Conservation (phyloP, 2,888 invertebrate species). For the Schizaphis graminum region DNA sequence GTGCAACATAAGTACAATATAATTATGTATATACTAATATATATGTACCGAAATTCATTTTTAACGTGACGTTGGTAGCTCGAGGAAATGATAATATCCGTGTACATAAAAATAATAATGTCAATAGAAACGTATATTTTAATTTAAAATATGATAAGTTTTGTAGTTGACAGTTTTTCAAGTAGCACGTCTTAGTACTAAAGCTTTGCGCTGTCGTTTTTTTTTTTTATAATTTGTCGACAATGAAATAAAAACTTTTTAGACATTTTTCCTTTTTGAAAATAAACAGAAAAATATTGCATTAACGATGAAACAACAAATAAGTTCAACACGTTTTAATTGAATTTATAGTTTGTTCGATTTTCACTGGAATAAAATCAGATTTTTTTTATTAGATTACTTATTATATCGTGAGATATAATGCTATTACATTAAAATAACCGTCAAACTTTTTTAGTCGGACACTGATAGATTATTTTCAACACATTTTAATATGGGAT, state of each 20-base stretch:
- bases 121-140: background rate
- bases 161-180: background rate
- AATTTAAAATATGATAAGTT: background rate
- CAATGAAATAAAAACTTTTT: conserved; percentile 7
- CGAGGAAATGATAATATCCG: background rate
- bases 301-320: background rate
- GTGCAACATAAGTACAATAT: background rate
- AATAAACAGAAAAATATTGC: conserved; percentile 2
- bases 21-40: background rate
- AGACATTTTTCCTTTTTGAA: background rate
- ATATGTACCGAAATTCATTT: background rate
- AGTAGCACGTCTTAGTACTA: background rate
- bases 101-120: background rate
- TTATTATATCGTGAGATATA: background rate
- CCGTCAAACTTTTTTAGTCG: background rate
- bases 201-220: background rate
- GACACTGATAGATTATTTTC: background rate
- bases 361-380: background rate
- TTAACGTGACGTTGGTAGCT: background rate
- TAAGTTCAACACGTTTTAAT: conserved; percentile 3
- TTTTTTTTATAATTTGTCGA: background rate
- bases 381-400: background rate
- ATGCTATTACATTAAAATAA: background rate
- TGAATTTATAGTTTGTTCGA: background rate
- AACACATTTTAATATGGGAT: background rate